A percentile compares a stretch with the other conserved stretches of the same genome.
Evolutionary conservation across 2,113 vertebrate species (phyloP).

Genomic region (Upupa epops): DNA sequence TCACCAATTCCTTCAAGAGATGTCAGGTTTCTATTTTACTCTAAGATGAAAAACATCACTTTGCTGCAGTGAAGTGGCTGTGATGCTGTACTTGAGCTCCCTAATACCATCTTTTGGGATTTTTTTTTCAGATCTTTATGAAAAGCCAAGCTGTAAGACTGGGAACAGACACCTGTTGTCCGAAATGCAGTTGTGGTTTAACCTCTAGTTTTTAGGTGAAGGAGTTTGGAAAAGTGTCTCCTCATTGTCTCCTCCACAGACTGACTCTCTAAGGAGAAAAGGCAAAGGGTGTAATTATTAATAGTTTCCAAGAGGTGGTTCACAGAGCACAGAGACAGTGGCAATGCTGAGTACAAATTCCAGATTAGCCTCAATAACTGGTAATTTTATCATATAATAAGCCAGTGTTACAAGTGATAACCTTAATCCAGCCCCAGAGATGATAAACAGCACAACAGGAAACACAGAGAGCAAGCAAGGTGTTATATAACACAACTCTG

Average conservation of each 20-base stretch:
- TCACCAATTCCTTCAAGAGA: background rate
- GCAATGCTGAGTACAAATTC: background rate
- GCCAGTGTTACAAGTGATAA: background rate
- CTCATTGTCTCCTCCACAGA: background rate
- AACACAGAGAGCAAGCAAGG: background rate
- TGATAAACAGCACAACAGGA: background rate
- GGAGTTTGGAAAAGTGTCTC: background rate
- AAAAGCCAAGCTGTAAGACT: background rate
- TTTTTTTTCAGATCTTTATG: background rate
- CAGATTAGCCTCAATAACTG: background rate
- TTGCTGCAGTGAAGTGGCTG: background rate
- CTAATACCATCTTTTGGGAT: no score
- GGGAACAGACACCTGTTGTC: background rate
- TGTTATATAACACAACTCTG: background rate
- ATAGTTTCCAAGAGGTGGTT: background rate
- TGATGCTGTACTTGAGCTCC: background rate
- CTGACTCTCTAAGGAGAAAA: background rate
- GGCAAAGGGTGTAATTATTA: background rate
- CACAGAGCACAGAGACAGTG: background rate
- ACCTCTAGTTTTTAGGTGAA: no score
- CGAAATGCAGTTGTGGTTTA: no score
- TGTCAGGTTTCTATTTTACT: background rate
- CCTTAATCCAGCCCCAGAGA: background rate
- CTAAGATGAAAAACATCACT: background rate
- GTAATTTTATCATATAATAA: background rate